These are phyloP conservation scores for Myopa testacea DNA, from an alignment of 2,888 invertebrate species.

Conservation along the genomic window DNA sequence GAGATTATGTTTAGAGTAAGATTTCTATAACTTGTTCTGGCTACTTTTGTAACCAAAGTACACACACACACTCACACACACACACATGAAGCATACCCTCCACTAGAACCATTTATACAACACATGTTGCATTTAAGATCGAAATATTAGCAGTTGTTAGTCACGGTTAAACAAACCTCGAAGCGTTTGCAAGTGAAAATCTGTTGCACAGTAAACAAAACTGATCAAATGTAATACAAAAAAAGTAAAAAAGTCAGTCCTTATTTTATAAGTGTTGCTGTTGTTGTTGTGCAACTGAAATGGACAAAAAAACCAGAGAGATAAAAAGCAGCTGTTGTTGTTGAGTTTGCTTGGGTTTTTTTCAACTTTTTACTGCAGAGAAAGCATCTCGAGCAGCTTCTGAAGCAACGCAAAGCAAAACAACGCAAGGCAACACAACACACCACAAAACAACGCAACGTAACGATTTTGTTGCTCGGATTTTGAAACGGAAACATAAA, in stretches of 20 bases:
- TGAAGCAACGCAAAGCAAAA: background rate
- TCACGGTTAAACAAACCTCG: background rate
- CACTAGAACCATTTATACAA: background rate
- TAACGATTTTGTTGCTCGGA: constrained; percentile 63
- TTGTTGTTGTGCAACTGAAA: constrained; percentile 32
- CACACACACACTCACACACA: background rate
- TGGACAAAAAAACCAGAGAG: constrained; percentile 40
- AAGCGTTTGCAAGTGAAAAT: background rate
- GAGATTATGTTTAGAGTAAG: too few relatives aligned
- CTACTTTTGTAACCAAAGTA: background rate
- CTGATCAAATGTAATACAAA: background rate
- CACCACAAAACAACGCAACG: too few relatives aligned
- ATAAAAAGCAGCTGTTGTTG: background rate
- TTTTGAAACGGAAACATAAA: constrained; percentile 66
- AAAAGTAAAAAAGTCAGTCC: too few relatives aligned
- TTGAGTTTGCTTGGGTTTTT: too few relatives aligned
- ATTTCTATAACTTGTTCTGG: background rate
- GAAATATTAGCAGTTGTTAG: constrained; percentile 1
- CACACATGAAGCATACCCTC: background rate
- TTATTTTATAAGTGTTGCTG: too few relatives aligned
- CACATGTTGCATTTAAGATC: background rate
- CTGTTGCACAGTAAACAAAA: constrained; percentile 35
- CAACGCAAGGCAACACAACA: too few relatives aligned
- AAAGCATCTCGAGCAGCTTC: background rate
- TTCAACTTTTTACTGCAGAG: background rate